A percentile compares a stretch with the other conserved stretches of the same genome.
Conservation (phyloP, 2,797 vertebrate species). For the Mormyrops boulengeri region DNA sequence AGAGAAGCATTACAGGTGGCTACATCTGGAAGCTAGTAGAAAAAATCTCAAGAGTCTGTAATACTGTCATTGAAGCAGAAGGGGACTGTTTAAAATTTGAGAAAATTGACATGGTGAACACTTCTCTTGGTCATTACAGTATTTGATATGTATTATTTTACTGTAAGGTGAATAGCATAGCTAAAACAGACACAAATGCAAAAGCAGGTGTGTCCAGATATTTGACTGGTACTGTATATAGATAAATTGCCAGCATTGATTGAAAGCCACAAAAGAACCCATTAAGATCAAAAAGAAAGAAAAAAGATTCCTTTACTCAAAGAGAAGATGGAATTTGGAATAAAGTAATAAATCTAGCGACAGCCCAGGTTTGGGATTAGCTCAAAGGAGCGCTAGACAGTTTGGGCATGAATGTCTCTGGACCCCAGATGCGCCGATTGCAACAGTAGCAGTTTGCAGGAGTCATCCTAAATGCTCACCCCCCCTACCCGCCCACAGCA, state of each 20-base stretch:
- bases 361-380: background rate
- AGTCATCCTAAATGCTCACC: background rate
- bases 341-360: background rate
- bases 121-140: background rate
- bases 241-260: background rate
- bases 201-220: background rate
- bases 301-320: background rate
- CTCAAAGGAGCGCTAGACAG: background rate
- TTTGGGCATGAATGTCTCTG: background rate
- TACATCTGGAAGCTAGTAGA: background rate
- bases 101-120: background rate
- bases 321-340: background rate
- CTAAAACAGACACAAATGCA: background rate
- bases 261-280: background rate
- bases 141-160: background rate
- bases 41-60: background rate
- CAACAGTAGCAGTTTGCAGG: background rate
- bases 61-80: background rate
- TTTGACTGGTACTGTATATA: background rate
- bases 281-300: background rate
- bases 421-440: background rate
- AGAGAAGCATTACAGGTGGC: background rate
- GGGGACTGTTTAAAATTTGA: background rate
- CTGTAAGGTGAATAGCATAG: background rate
- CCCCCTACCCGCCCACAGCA: slow-evolving; percentile 53